These are phyloP conservation scores for Amniataba percoides DNA, from an alignment of 2,797 vertebrate genomes.

Conservation along the genomic window DNA sequence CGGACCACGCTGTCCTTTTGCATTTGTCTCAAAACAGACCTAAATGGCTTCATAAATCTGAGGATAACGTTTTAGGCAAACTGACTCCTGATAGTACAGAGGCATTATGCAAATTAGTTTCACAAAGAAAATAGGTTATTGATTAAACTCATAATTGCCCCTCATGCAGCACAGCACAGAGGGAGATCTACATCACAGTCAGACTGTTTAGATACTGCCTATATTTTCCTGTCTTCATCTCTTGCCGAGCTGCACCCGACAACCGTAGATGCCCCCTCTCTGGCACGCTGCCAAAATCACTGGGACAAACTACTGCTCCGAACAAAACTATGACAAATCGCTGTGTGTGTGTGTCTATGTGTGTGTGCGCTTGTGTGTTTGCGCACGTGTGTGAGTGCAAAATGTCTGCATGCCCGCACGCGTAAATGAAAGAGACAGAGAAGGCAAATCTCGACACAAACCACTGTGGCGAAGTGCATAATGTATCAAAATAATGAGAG, in stretches of 20 bases:
- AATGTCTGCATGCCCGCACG: conserved; percentile 18
- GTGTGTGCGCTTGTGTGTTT: conserved; percentile 6
- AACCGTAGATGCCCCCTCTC: conserved; percentile 40
- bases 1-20: neutral
- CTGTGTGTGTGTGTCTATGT: conserved; percentile 16
- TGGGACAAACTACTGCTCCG: conserved; percentile 37
- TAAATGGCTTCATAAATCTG: conserved; percentile 1
- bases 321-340: conserved; percentile 49
- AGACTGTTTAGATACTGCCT: conserved; percentile 22
- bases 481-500: conserved; percentile 74
- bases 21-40: neutral
- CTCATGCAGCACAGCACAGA: conserved; percentile 13
- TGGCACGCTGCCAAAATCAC: conserved; percentile 44
- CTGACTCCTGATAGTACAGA: neutral
- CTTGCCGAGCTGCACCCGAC: conserved; percentile 39
- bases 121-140: conserved; percentile 38
- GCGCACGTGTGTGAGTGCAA: conserved; percentile 6
- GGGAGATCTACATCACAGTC: conserved; percentile 7
- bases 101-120: conserved; percentile 33
- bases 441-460: conserved; percentile 55
- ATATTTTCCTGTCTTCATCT: conserved; percentile 38
- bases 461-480: conserved; percentile 58
- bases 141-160: conserved; percentile 41
- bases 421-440: conserved; percentile 54
- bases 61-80: conserved; percentile 6